phyloP scores from a whole-genome alignment of 2,113 vertebrate genomes.

The Lamprologus tigripictilis region DNA sequence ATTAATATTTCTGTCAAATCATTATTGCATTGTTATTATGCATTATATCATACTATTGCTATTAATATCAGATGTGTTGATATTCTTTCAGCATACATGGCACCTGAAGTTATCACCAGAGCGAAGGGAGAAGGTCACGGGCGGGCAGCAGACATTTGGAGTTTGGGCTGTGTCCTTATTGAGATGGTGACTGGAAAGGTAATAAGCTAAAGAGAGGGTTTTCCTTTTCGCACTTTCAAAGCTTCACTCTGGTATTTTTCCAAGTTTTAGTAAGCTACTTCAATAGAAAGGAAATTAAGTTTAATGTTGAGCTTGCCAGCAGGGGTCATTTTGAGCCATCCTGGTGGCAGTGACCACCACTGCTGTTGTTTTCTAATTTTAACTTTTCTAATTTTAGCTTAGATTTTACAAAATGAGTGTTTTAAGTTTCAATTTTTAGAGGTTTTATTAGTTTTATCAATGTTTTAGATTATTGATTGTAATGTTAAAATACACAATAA shows the following conservation, averaged over 20 bases:
- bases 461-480: neutral
- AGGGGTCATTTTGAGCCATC: neutral
- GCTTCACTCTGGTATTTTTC: neutral
- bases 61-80: neutral
- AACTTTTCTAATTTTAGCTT: neutral
- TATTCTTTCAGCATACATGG: constrained; percentile 85
- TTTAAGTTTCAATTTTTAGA: neutral
- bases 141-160: constrained; percentile 97
- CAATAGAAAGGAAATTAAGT: neutral
- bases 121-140: constrained; percentile 98
- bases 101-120: constrained; percentile 97
- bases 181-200: constrained; percentile 99
- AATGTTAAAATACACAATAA: neutral
- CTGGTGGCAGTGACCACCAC: neutral
- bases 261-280: neutral
- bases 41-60: neutral
- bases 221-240: neutral
- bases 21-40: neutral
- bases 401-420: neutral
- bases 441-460: neutral
- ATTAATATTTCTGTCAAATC: neutral
- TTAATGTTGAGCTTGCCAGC: neutral
- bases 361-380: neutral
- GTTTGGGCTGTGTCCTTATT: constrained; percentile 93
- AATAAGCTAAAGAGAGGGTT: neutral